Evolutionary conservation across 2,888 invertebrate species (phyloP).

Genomic region (Chrysodeixis includens): DNA sequence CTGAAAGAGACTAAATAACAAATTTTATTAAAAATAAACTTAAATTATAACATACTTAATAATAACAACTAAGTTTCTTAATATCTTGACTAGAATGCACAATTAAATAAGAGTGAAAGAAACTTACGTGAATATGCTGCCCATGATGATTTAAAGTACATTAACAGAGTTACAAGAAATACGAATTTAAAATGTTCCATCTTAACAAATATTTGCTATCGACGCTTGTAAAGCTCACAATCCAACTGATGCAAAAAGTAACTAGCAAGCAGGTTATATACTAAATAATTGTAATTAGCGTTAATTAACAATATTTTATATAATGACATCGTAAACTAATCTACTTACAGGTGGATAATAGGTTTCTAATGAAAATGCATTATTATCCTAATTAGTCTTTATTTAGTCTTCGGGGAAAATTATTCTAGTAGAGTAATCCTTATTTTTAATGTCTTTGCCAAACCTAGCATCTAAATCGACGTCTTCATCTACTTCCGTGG

Average conservation of each 20-base stretch:
- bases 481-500: slow-evolving; percentile 30
- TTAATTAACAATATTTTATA: slow-evolving; percentile 22
- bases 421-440: slow-evolving; percentile 18
- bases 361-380: slow-evolving; percentile 41
- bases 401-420: slow-evolving; percentile 24
- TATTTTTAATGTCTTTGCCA: slow-evolving; percentile 13
- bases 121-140: slow-evolving; percentile 49
- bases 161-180: slow-evolving; percentile 17
- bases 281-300: slow-evolving; percentile 17
- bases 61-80: too few species aligned
- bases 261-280: slow-evolving; percentile 23
- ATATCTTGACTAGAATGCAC: background rate
- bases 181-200: slow-evolving; percentile 31
- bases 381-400: slow-evolving; percentile 57
- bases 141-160: slow-evolving; percentile 23
- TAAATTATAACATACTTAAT: too few species aligned
- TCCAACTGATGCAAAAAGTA: slow-evolving; percentile 26
- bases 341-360: slow-evolving; percentile 9
- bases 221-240: background rate
- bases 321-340: slow-evolving; percentile 34
- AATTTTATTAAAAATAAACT: background rate
- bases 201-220: slow-evolving; percentile 6
- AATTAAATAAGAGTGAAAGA: background rate
- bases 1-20: slow-evolving; percentile 34
- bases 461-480: slow-evolving; percentile 43